Percentiles rank a stretch among this genome's conserved stretches.
phyloP scores from a whole-genome alignment of 2,888 invertebrate species.

The Octonoba sinensis region DNA sequence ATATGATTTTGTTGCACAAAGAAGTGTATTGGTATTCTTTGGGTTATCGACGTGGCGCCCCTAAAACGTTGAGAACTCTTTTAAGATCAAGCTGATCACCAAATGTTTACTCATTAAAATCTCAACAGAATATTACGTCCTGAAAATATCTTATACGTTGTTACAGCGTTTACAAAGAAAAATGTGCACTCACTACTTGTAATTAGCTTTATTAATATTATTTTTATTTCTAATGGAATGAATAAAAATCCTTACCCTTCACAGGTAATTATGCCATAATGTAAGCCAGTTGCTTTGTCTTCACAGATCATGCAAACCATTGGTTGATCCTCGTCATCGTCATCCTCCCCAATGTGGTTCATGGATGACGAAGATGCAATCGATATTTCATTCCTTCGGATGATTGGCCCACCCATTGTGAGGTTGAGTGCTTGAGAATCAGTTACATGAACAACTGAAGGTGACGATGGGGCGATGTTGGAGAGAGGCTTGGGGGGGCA shows the following conservation, averaged over 20 bases:
- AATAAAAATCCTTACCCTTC: constrained; percentile 95
- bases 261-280: constrained; percentile 98
- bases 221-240: constrained; percentile 15
- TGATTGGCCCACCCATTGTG: constrained; percentile 34
- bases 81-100: too few relatives aligned
- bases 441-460: constrained; percentile 29
- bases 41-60: too few relatives aligned
- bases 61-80: too few relatives aligned
- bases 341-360: constrained; percentile 32
- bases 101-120: too few relatives aligned
- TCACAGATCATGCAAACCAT: constrained; percentile 99
- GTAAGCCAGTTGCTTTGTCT: constrained; percentile 96
- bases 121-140: too few relatives aligned
- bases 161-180: too few relatives aligned
- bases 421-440: constrained; percentile 63
- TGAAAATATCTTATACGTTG: too few relatives aligned
- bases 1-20: too few relatives aligned
- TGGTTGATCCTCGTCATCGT: constrained; percentile 41
- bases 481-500: constrained; percentile 9
- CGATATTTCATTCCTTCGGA: constrained; percentile 13
- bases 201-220: too few relatives aligned
- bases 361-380: constrained; percentile 32
- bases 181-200: too few relatives aligned
- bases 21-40: too few relatives aligned
- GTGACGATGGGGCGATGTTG: constrained; percentile 14